These are phyloP conservation scores for Rhizoglyphus robini DNA, from an alignment of 1,140 invertebrate genomes.

Conservation along the genomic window DNA sequence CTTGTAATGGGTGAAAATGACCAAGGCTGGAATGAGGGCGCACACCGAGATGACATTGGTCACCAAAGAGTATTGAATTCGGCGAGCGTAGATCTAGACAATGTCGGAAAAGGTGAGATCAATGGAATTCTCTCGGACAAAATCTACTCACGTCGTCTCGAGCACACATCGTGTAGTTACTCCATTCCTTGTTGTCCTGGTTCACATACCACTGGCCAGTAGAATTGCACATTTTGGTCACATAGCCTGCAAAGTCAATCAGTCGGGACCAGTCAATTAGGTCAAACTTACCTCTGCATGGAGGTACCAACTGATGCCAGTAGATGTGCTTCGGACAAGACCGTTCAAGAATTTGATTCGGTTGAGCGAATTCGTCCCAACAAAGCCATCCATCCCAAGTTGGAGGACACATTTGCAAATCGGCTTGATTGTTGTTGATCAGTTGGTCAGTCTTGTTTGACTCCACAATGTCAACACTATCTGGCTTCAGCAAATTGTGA, in stretches of 20 bases:
- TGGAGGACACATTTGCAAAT: conserved; percentile 26
- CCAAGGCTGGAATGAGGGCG: conserved; percentile 35
- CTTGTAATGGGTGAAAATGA: conserved; percentile 35
- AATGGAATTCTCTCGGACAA: not conserved
- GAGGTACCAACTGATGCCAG: conserved; percentile 28
- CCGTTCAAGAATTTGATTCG: conserved; percentile 23
- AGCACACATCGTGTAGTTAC: conserved; percentile 34
- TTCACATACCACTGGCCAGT: conserved; percentile 31
- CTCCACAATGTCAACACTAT: no score
- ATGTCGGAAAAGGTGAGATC: not conserved
- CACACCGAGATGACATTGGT: conserved; percentile 34
- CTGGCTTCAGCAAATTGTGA: not conserved
- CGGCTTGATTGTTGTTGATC: not conserved
- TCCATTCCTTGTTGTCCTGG: conserved; percentile 32
- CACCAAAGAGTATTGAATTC: conserved; percentile 25
- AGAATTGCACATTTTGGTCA: conserved; percentile 30
- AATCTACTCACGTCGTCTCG: conserved; percentile 28
- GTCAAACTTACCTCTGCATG: conserved; percentile 31
- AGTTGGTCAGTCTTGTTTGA: not conserved
- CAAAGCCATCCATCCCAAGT: conserved; percentile 41
- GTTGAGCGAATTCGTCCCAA: conserved; percentile 29
- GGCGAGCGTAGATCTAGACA: conserved; percentile 19
- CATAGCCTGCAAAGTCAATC: conserved; percentile 27
- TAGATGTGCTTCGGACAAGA: conserved; percentile 35
- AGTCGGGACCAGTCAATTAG: conserved; percentile 13